Percentiles rank a stretch among this genome's conserved stretches.
Evolutionary conservation across 2,113 vertebrate species (phyloP).

Genomic region (Myiopsitta monachus): DNA sequence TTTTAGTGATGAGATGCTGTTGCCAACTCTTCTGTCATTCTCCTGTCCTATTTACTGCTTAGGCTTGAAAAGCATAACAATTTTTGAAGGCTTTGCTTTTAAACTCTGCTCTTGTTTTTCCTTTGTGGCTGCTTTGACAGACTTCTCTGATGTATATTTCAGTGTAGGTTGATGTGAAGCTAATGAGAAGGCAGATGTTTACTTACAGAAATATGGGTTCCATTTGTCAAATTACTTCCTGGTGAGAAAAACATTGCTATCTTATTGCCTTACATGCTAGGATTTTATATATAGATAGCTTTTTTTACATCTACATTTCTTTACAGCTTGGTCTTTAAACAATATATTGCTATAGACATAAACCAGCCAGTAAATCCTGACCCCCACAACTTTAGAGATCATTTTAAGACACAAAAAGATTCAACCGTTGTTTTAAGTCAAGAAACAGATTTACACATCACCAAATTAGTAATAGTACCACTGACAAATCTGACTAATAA

Average conservation of each 20-base stretch:
- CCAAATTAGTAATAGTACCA: background rate
- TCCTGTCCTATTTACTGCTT: constrained; percentile 27
- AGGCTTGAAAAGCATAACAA: constrained; percentile 48
- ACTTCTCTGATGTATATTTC: constrained; percentile 61
- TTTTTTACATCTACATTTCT: background rate
- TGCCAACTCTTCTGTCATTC: constrained; percentile 54
- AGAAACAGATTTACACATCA: background rate
- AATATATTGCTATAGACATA: background rate
- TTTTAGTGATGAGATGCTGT: background rate
- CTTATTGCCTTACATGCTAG: background rate
- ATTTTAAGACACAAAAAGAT: background rate
- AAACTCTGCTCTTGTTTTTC: constrained; percentile 51
- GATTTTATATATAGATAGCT: background rate
- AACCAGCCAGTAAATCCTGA: background rate
- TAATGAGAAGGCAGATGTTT: constrained; percentile 51
- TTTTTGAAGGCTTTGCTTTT: constrained; percentile 60
- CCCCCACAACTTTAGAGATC: background rate
- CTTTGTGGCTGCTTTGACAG: constrained; percentile 53
- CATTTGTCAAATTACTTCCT: constrained; percentile 54
- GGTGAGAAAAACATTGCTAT: constrained; percentile 16
- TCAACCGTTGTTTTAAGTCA: background rate
- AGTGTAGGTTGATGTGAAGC: constrained; percentile 29
- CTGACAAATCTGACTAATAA: background rate
- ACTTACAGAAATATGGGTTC: constrained; percentile 42
- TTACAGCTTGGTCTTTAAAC: background rate